Evolutionary conservation across 2,113 vertebrate species (phyloP), one percentile per base, ranked within the genome.

Genomic region (Desmodus rotundus): DNA sequence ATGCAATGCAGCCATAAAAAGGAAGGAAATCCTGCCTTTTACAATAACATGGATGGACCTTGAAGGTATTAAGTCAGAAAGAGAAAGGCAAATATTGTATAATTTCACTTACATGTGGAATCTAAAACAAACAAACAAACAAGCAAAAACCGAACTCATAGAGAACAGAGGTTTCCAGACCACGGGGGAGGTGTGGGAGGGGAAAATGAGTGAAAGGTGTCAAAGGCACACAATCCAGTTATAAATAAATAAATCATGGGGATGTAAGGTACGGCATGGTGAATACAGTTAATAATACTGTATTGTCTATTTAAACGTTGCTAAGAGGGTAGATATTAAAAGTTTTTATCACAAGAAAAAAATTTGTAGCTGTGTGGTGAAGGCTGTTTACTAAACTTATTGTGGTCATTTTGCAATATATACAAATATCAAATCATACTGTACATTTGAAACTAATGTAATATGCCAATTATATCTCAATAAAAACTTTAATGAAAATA

Each of bases 321-420:
- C 56, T 82, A 24, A 74, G 31, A 72, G 13, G 28, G 26, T 88
- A 52, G 67, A 54, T 65, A 20, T 52, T 73, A 52, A 65, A 80
- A 89, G 67, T 52, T 82, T 36, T 94, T 50, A 58, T 78, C 87
- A 70, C 31, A 76, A 91, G 72, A 90, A 61, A 94, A 86, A 28
- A 90, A 70, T 17, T 5, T 41, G 22, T 81, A 36, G 47, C 58
- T 38, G 14, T 74, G 78, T 28, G 45, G 14, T 85, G 50, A 50
- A 78, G 19, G 24, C 41, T 41, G 19, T 85, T 68, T 67, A 85
- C 47, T 47, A 68, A 72, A 68, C 26, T 83, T 93, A 87, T 14
- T 70, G 33, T 36, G 24, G 52, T 54, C 47, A 65, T 77, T 90
- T 94, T 0, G 3, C 31, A 77, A 70, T n/a, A 91, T 15, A 70